phyloP scores from a whole-genome alignment of 1,140 invertebrate genomes.

The Pseudomyrmex sp. region DNA sequence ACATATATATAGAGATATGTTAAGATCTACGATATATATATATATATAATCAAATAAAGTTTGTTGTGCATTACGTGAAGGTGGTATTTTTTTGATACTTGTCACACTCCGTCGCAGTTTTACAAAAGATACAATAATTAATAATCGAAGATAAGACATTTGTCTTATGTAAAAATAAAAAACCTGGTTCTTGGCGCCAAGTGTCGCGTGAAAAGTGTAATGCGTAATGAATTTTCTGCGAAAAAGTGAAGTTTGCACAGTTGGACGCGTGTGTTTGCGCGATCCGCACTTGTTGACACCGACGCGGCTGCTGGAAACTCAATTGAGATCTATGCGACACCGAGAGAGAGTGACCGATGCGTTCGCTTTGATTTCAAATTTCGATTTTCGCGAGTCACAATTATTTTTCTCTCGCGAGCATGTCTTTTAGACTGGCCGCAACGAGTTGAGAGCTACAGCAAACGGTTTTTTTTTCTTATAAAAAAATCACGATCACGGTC shows the following conservation, averaged over 20 bases:
- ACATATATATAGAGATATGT: constrained; percentile 51
- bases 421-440: no score
- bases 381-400: no score
- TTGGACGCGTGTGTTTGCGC: background rate
- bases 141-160: no score
- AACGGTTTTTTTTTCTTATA: background rate
- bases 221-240: constrained; percentile 13
- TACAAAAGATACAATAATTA: no score
- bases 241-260: constrained; percentile 14
- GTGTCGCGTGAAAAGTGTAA: background rate
- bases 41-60: constrained; percentile 74
- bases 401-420: no score
- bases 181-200: background rate
- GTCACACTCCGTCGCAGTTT: background rate
- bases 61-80: constrained; percentile 70
- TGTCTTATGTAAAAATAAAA: no score
- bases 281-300: background rate
- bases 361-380: no score
- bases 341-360: no score
- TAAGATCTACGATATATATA: constrained; percentile 59
- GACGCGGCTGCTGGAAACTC: no score
- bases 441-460: no score
- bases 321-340: no score
- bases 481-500: background rate
- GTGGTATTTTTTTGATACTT: constrained; percentile 26